These are phyloP conservation scores for Hydropotes inermis DNA, from an alignment of 2,113 vertebrate species.

Conservation along the genomic window DNA sequence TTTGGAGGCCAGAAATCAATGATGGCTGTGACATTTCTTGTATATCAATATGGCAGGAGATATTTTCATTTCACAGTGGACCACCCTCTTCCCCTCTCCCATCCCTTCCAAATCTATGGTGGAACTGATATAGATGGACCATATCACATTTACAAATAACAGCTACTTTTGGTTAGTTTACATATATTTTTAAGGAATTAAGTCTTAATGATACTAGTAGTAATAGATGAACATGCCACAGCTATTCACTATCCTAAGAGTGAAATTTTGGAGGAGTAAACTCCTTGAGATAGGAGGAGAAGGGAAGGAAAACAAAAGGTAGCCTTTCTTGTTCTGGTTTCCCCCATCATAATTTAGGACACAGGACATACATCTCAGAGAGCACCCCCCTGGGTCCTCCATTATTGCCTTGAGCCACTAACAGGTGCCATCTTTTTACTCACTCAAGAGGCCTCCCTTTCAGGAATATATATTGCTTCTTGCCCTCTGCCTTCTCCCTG, in stretches of 20 bases:
- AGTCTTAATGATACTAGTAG: not conserved
- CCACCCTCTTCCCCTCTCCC: not conserved
- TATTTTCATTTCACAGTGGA: not conserved
- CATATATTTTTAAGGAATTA: not conserved
- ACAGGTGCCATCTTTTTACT: not conserved
- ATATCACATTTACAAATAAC: not conserved
- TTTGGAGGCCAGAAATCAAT: not conserved
- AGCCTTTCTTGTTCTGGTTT: not conserved
- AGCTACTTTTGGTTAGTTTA: not conserved
- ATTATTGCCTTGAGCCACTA: not conserved
- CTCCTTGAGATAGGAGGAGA: not conserved
- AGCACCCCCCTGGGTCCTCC: not conserved
- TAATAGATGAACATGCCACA: not conserved
- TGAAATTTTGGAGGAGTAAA: not conserved
- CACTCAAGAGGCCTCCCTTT: slow-evolving; percentile 6
- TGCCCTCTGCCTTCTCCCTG: not conserved
- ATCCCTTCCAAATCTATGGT: not conserved
- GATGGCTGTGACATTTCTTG: not conserved
- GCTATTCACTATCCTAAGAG: not conserved
- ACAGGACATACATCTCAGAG: not conserved
- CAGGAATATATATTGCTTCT: not conserved
- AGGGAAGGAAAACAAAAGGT: not conserved
- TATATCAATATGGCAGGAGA: not conserved
- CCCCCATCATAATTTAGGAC: not conserved
- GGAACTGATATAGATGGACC: not conserved